These are phyloP conservation scores for Channallabes apus DNA, from an alignment of 2,797 vertebrate genomes.

Conservation along the genomic window DNA sequence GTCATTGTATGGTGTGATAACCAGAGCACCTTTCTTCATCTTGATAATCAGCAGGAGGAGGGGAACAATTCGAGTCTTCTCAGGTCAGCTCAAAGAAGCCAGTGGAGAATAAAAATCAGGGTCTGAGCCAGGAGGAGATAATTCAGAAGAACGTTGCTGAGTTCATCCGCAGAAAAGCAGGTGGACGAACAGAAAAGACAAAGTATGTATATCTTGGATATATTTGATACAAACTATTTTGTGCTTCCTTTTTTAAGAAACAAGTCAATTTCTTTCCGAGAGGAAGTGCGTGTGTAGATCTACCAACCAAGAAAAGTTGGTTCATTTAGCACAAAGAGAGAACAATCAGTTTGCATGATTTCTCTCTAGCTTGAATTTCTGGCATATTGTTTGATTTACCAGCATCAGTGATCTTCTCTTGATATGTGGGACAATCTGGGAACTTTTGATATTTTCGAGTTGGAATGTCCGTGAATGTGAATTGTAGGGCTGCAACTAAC, in stretches of 20 bases:
- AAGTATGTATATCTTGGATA: conserved; percentile 67
- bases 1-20: not conserved
- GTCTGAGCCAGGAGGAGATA: conserved; percentile 82
- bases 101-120: conserved; percentile 77
- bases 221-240: not conserved
- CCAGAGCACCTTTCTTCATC: not conserved
- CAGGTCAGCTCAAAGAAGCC: conserved; percentile 60
- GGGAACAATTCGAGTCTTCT: conserved; percentile 69
- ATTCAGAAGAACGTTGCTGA: conserved; percentile 86
- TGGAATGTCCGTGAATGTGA: too few species aligned
- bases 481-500: too few species aligned
- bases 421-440: too few species aligned
- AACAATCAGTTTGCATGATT: too few species aligned
- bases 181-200: conserved; percentile 75
- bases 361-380: too few species aligned
- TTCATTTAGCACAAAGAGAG: too few species aligned
- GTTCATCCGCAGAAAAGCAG: conserved; percentile 84
- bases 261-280: not conserved
- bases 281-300: too few species aligned
- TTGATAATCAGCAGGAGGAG: conserved; percentile 4
- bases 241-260: not conserved
- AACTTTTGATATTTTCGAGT: too few species aligned
- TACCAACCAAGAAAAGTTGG: too few species aligned
- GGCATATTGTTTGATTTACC: too few species aligned
- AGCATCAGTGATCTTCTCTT: too few species aligned